Evolutionary conservation across 2,888 invertebrate genomes (phyloP).

Genomic region (Linyphia triangularis): DNA sequence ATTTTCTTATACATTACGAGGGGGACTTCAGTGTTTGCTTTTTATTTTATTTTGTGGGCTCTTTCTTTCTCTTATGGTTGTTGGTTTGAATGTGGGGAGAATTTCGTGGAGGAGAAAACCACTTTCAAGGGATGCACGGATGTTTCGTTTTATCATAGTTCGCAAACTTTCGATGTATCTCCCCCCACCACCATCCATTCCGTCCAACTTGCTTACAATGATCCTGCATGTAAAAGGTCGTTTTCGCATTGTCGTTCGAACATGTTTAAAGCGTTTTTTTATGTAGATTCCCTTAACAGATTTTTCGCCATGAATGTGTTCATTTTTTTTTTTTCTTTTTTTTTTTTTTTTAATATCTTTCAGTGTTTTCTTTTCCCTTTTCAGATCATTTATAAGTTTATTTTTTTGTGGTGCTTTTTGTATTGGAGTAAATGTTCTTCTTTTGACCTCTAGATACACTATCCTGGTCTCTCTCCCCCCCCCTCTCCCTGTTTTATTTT

Average conservation of each 20-base stretch:
- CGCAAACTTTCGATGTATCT: conserved; percentile 30
- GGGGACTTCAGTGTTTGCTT: neutral
- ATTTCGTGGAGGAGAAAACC: conserved; percentile 51
- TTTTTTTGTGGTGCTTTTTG: neutral
- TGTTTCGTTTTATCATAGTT: conserved; percentile 72
- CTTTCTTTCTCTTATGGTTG: neutral
- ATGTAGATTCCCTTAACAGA: conserved; percentile 69
- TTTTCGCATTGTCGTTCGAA: conserved; percentile 66
- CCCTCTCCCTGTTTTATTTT: no score
- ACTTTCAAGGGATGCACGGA: conserved; percentile 65
- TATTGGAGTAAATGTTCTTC: neutral
- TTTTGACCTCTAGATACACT: neutral
- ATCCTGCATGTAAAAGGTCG: conserved; percentile 44
- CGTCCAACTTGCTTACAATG: conserved; percentile 22
- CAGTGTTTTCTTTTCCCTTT: conserved; percentile 33
- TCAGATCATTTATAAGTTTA: conserved; percentile 19
- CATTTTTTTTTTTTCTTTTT: neutral
- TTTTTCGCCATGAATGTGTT: conserved; percentile 61
- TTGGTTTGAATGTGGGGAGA: conserved; percentile 38
- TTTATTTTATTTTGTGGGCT: no score
- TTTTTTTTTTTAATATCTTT: neutral
- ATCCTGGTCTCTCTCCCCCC: no score
- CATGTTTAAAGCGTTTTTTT: conserved; percentile 57
- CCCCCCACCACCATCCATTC: neutral
- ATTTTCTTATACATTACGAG: conserved; percentile 61